phyloP scores from a whole-genome alignment of 1,140 invertebrate species.

The Brachionus paranguensis region DNA sequence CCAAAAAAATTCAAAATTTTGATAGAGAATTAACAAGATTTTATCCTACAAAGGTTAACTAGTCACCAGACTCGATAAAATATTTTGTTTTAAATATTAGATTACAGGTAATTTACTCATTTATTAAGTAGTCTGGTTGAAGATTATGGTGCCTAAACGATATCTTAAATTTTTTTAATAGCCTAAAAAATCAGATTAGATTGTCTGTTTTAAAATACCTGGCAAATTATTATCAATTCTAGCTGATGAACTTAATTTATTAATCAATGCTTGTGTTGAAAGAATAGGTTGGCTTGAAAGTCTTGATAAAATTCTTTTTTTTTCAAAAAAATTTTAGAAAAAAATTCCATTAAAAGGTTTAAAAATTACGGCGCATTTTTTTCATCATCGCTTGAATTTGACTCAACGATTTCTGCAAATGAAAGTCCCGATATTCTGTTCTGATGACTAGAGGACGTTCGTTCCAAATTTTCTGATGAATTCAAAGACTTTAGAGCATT shows the following conservation, averaged over 20 bases:
- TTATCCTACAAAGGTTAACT: no score
- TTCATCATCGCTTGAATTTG: constrained; percentile 19
- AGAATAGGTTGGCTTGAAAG: constrained; percentile 1
- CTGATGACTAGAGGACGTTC: background rate
- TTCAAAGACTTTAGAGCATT: background rate
- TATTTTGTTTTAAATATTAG: no score
- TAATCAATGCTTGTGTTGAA: background rate
- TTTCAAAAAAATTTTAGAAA: background rate
- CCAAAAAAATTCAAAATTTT: no score
- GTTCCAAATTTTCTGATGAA: background rate
- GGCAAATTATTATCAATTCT: background rate
- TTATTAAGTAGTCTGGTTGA: no score
- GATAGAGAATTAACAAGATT: no score
- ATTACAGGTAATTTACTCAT: no score
- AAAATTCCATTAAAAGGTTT: background rate
- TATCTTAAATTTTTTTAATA: no score
- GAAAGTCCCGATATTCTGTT: background rate
- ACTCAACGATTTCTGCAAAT: background rate
- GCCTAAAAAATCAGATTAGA: no score
- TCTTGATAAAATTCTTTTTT: constrained; percentile 2
- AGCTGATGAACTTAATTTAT: background rate
- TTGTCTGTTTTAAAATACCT: background rate
- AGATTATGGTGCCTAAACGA: no score
- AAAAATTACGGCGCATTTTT: background rate
- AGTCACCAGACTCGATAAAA: no score